Base-by-base conservation (phyloP, 2,113 vertebrate genomes). In the Tenrec ecaudatus region DNA sequence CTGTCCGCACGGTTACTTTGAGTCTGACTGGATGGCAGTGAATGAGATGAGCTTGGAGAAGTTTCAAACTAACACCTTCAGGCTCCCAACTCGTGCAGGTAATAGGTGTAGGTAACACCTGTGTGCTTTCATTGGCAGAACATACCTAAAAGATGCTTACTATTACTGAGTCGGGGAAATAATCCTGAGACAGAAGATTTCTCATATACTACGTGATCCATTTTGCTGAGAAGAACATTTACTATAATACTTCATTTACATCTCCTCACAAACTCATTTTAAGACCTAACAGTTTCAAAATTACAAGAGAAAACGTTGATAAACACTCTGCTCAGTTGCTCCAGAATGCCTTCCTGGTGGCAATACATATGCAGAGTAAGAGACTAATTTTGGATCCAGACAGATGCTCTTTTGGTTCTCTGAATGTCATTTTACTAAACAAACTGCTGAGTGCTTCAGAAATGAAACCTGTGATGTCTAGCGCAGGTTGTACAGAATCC, bases 371-470 rank as follows among this genome's bases (percentile, higher is more conserved):
- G 57, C 69, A 94, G 66, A 88, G 23, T 43, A 62, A 78, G 82
- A 93, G n/a, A 27, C 58, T 95, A 94, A 95, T 95, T 96, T 83
- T 93, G 69, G 85, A 95, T 90, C n/a, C 81, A 96, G 83, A 80
- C 93, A 96, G 85, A 95, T 9, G 22, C 82, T 93, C 79, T 84
- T 95, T 96, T 53, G 17, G 80, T 83, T 94, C 58, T 93, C 71
- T 94, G 90, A 96, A n/a, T 92, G 79, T 25, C 94, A 93, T 95
- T 95, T 96, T 94, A 66, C 86, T 81, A 95, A 96, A 95, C 64
- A 86, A 94, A 96, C 57, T 93, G 86, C 80, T 86, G 86, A 96
- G 73, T 9, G 10, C n/a, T 83, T 93, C 82, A 93, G 66, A 95
- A 95, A 92, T 25, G 83, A 94, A 88, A 88, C 86, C 76, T 94